phyloP scores from a whole-genome alignment of 2,113 vertebrate genomes.

The Machaerirhynchus nigripectus region DNA sequence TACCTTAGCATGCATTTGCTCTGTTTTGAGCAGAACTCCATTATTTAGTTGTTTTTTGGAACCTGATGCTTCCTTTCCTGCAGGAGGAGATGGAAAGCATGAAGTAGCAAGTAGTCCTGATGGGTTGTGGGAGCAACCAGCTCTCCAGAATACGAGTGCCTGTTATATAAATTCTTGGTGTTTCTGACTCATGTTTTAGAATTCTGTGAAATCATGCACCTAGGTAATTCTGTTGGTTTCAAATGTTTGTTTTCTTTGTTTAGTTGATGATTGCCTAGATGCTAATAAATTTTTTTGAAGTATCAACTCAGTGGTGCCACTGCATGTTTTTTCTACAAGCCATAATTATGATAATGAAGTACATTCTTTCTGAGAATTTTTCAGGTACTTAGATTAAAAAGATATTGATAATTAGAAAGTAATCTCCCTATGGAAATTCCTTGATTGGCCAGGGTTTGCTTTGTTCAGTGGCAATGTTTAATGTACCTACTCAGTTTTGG shows the following conservation, averaged over 20 bases:
- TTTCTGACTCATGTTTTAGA: neutral
- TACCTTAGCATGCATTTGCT: neutral
- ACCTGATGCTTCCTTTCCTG: accelerated
- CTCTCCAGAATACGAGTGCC: neutral
- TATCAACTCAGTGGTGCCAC: neutral
- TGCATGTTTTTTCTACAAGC: neutral
- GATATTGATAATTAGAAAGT: neutral
- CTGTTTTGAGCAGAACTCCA: neutral
- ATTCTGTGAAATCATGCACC: neutral
- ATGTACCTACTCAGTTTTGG: neutral
- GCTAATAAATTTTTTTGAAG: neutral
- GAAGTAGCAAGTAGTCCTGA: neutral
- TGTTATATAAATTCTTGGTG: neutral
- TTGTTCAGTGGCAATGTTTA: neutral
- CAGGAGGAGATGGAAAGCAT: neutral
- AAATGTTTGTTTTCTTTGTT: neutral
- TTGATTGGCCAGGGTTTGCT: neutral
- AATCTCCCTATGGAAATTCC: neutral
- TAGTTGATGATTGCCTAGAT: neutral
- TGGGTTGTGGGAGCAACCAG: neutral
- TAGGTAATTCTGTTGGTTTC: neutral
- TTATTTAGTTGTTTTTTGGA: neutral
- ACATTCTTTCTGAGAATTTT: neutral
- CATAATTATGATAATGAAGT: neutral
- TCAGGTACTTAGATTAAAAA: neutral